Base-by-base conservation (phyloP, 2,113 vertebrate species). In the Felis catus region DNA sequence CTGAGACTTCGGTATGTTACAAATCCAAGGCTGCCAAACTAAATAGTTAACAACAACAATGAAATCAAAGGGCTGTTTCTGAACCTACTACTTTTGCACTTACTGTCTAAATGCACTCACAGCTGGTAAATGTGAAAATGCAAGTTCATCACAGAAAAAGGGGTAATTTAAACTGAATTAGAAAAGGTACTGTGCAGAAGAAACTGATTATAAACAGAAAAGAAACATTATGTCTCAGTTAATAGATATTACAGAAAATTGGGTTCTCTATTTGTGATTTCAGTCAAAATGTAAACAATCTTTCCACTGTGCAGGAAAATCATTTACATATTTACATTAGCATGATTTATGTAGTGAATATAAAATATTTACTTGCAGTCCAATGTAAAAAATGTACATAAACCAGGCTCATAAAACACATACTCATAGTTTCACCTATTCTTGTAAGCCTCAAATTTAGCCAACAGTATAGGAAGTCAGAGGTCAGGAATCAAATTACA, bases 11-110 rank as follows among this genome's bases (percentile, higher is more conserved):
- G 63, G 15, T 76, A 8, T 51, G 23, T 91, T 97, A 95, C 55
- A 89, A 48, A 96, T 93, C 81, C 91, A 76, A 90, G 7, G 92
- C 70, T 66, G 65, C 89, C 85, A 96, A 95, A 98, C 89, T 82
- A 97, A 98, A 92, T 58, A 51, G 19, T 98, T 98, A 98, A 96
- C 74, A 76, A 65, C 61, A 98, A 93, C 48, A 98, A 80, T 33
- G 93, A 92, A 85, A 96, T 96, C 66, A 94, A 96, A 96, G 71
- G 91, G 33, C 89, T 95, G 19, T 73, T 81, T 94, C 70, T 90
- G 87, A 96, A 97, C 45, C 70, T 89, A 87, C 74, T 97, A 33
- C 33, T 98, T 97, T 98, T 91, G 41, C 23, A 82, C 63, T 97
- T 87, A 91, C 68, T 87, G 78, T 81, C 78, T 95, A 91, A 97